Evolutionary conservation across 1,140 invertebrate species (phyloP).

Genomic region (Saxidomus purpurata): DNA sequence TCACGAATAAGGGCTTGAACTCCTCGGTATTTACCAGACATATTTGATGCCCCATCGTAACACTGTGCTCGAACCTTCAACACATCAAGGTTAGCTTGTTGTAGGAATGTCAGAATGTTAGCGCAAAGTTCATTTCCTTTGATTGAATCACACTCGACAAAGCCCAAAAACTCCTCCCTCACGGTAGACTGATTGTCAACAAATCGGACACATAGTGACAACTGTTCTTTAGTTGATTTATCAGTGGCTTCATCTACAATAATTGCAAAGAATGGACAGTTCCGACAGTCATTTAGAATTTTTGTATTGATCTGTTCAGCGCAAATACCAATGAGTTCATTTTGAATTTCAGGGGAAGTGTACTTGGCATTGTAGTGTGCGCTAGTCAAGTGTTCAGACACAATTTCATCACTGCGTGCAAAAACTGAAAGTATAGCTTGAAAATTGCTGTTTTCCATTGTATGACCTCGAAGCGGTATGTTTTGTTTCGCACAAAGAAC

Average conservation of each 20-base stretch:
- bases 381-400: constrained; percentile 19
- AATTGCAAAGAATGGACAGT: not conserved
- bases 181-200: not conserved
- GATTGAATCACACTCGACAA: constrained; percentile 28
- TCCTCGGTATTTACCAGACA: not conserved
- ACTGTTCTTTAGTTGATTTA: constrained; percentile 20
- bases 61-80: constrained; percentile 36
- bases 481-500: constrained; percentile 34
- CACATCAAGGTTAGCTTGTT: constrained; percentile 13
- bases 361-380: constrained; percentile 20
- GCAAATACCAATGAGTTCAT: constrained; percentile 8
- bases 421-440: not conserved
- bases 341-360: constrained; percentile 17
- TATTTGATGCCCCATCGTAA: constrained; percentile 11
- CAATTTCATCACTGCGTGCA: not conserved
- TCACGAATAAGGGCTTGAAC: constrained; percentile 41
- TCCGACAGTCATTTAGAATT: not conserved
- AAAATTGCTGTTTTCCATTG: not conserved
- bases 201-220: not conserved
- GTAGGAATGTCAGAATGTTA: not conserved
- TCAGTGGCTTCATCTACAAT: constrained; percentile 32
- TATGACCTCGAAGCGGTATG: not conserved
- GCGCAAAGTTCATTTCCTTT: not conserved
- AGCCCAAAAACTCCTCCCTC: constrained; percentile 18
- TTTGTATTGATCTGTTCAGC: not conserved